phyloP scores from a whole-genome alignment of 2,113 vertebrate species.

The Lanius collurio region DNA sequence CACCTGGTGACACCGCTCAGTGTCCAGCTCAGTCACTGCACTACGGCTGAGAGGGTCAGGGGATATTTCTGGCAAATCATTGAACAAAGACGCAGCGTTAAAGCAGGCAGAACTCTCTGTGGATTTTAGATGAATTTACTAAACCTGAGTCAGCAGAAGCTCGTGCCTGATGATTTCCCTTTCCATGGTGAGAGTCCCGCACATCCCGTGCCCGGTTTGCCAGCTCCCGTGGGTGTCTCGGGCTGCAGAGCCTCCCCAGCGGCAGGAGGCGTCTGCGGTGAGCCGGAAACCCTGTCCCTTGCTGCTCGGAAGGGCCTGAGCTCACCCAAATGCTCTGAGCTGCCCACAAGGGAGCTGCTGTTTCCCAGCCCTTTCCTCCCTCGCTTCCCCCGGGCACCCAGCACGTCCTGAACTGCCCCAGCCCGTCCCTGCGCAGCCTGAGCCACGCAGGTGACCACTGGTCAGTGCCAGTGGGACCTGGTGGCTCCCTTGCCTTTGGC shows the following conservation, averaged over 20 bases:
- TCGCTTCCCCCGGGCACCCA: background rate
- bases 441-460: background rate
- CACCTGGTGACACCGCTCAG: background rate
- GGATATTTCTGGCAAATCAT: background rate
- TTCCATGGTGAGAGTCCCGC: background rate
- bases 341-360: background rate
- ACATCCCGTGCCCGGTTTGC: rapidly evolving
- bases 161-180: background rate
- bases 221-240: background rate
- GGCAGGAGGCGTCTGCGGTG: background rate
- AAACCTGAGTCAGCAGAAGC: background rate
- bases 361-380: background rate
- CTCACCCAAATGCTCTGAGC: background rate
- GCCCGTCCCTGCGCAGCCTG: background rate
- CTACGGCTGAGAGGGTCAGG: background rate
- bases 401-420: background rate
- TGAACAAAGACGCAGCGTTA: background rate
- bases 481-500: background rate
- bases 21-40: background rate
- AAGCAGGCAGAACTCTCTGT: background rate
- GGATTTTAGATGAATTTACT: background rate
- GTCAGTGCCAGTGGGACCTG: background rate
- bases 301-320: background rate
- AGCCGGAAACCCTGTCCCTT: background rate
- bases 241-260: background rate